These are phyloP conservation scores for Drosophila dunni DNA, from an alignment of 1,140 invertebrate species.

Conservation along the genomic window DNA sequence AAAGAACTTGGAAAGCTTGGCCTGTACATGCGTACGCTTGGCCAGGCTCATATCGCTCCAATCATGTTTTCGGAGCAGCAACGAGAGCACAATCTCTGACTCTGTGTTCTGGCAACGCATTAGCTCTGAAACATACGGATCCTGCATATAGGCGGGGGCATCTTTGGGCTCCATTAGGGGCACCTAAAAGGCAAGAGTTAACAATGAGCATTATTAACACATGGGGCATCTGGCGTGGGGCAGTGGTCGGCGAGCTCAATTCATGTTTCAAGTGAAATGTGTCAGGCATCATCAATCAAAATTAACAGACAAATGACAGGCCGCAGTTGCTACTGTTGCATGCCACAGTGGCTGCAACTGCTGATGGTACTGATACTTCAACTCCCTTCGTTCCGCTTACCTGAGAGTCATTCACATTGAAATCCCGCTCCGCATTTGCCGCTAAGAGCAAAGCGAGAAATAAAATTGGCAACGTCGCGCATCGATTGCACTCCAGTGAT, in stretches of 20 bases:
- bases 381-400: slow-evolving; percentile 45
- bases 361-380: slow-evolving; percentile 1
- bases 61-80: slow-evolving; percentile 74
- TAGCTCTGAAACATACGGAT: slow-evolving; percentile 77
- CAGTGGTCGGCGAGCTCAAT: slow-evolving; percentile 22
- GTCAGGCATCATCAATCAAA: slow-evolving; percentile 68
- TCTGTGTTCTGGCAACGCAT: slow-evolving; percentile 75
- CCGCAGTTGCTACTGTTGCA: slow-evolving; percentile 9
- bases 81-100: slow-evolving; percentile 77
- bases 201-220: slow-evolving; percentile 6
- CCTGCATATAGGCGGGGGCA: slow-evolving; percentile 73
- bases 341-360: slow-evolving; percentile 6
- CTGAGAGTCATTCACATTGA: slow-evolving; percentile 82
- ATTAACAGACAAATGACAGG: slow-evolving; percentile 46
- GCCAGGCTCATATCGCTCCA: slow-evolving; percentile 73
- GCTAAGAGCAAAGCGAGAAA: slow-evolving; percentile 39
- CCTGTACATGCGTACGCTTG: slow-evolving; percentile 72
- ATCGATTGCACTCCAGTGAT: slow-evolving; percentile 43
- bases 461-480: slow-evolving; percentile 42
- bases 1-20: slow-evolving; percentile 82
- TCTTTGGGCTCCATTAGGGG: slow-evolving; percentile 78
- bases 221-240: neutral
- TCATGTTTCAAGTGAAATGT: slow-evolving; percentile 53
- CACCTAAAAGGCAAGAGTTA: slow-evolving; percentile 59
- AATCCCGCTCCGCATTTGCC: slow-evolving; percentile 70